phyloP scores from a whole-genome alignment of 2,888 invertebrate species.

The Tubulanus polymorphus region DNA sequence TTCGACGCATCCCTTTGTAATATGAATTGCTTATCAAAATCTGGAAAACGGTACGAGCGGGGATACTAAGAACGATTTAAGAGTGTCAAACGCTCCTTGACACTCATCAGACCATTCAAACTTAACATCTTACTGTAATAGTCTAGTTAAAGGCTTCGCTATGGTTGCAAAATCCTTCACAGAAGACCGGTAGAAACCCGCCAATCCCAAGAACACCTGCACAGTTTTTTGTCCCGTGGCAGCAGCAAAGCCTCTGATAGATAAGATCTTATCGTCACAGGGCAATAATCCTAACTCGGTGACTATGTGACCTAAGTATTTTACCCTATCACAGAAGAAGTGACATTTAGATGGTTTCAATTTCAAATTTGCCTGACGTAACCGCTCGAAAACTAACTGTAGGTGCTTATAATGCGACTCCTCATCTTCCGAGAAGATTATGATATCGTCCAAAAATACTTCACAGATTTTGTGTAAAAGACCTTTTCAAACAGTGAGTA shows the following conservation, averaged over 20 bases:
- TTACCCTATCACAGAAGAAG: constrained; percentile 13
- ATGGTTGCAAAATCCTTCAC: neutral
- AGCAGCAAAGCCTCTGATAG: too few relatives aligned
- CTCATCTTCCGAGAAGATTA: constrained; percentile 12
- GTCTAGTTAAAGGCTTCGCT: neutral
- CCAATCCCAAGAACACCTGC: too few relatives aligned
- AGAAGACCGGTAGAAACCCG: neutral
- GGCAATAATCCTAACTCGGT: too few relatives aligned
- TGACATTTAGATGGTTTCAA: constrained; percentile 20
- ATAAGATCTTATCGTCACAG: too few relatives aligned
- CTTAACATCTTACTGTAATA: neutral
- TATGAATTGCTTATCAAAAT: too few relatives aligned
- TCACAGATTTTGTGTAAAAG: too few relatives aligned
- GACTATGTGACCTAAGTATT: constrained; percentile 15
- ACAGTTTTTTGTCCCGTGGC: too few relatives aligned
- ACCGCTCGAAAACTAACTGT: constrained; percentile 14
- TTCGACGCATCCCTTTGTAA: too few relatives aligned
- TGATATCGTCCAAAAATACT: constrained; percentile 25
- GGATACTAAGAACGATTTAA: too few relatives aligned
- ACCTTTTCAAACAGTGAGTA: constrained; percentile 19
- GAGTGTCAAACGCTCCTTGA: neutral
- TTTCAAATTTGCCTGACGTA: constrained; percentile 17
- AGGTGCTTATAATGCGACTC: constrained; percentile 8
- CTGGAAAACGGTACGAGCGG: too few relatives aligned
- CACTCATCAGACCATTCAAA: neutral